Percentiles rank a stretch among this genome's conserved stretches.
Conservation (phyloP, 2,888 invertebrate genomes). For the Tetheella fluctuosa region DNA sequence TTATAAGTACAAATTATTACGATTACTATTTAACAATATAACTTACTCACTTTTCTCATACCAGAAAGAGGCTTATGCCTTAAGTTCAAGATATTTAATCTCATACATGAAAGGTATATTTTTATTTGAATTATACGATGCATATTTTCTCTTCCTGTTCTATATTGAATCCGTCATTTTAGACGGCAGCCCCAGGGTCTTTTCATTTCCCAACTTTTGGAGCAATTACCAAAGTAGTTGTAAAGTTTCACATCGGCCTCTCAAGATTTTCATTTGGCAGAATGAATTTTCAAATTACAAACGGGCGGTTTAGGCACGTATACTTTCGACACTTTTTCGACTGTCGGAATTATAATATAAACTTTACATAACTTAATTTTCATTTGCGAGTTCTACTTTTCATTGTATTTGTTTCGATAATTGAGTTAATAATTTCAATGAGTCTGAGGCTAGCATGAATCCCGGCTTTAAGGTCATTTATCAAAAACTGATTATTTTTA, state of each 20-base stretch:
- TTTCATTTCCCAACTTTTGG: conserved; percentile 66
- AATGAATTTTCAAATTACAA: conserved; percentile 59
- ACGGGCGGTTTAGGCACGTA: conserved; percentile 41
- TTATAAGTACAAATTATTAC: no score
- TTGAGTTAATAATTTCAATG: no score
- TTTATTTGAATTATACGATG: conserved; percentile 13
- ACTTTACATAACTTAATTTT: conserved; percentile 6
- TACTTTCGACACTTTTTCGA: conserved; percentile 16
- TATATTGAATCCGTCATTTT: conserved; percentile 58
- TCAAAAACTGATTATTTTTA: no score
- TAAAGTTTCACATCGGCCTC: conserved; percentile 65
- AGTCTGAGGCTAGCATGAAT: no score
- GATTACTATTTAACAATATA: no score
- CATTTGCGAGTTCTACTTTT: no score
- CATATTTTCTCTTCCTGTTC: conserved; percentile 43
- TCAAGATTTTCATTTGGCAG: conserved; percentile 62
- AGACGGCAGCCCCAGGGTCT: conserved; percentile 55
- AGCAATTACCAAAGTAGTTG: conserved; percentile 77
- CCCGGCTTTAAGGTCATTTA: no score
- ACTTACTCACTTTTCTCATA: no score
- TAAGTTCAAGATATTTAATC: background rate
- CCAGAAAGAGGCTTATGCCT: background rate
- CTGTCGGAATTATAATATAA: conserved; percentile 8
- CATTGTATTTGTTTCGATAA: background rate
- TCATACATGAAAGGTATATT: background rate